Evolutionary conservation across 2,113 vertebrate species (phyloP).

Genomic region (Ia io): DNA sequence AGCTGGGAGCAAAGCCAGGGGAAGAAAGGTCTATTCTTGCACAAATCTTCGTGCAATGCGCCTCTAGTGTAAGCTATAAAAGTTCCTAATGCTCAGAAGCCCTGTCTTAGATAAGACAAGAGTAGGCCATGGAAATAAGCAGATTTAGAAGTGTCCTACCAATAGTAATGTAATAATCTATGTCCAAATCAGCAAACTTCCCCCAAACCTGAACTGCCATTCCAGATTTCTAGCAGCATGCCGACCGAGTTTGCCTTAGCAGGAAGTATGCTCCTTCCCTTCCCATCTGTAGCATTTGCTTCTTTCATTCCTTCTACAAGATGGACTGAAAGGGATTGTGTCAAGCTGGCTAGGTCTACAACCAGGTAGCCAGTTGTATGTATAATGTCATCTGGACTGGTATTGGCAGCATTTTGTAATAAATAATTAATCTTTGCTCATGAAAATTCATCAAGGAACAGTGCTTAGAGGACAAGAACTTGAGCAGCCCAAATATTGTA

Average conservation of each 20-base stretch:
- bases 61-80: not conserved
- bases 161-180: not conserved
- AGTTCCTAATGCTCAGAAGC: not conserved
- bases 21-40: no score
- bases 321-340: not conserved
- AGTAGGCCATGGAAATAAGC: not conserved
- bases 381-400: not conserved
- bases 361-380: not conserved
- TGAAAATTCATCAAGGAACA: conserved; percentile 32
- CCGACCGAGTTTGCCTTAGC: not conserved
- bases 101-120: not conserved
- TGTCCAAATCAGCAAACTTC: not conserved
- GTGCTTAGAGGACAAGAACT: not conserved
- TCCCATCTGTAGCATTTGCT: not conserved
- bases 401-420: not conserved
- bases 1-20: no score
- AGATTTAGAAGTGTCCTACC: not conserved
- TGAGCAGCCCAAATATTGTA: not conserved
- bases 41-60: no score
- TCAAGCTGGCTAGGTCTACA: not conserved
- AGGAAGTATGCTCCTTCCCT: not conserved
- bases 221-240: not conserved
- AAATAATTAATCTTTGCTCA: not conserved
- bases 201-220: not conserved
- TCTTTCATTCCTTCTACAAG: not conserved